These are phyloP conservation scores for Bombyx mori DNA, from an alignment of 1,140 invertebrate species.

Conservation along the genomic window ASM3026992v2 NC_085107.1:9548001-9548500, in stretches of 20 bases:
- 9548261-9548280: conserved; percentile 12
- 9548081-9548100: too few species aligned
- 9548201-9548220: too few species aligned
- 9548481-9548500: not conserved
- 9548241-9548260: conserved; percentile 7
- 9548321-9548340: conserved; percentile 32
- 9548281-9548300: conserved; percentile 2
- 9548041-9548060: too few species aligned
- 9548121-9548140: too few species aligned
- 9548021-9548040: too few species aligned
- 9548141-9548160: too few species aligned
- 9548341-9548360: conserved; percentile 35
- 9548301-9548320: conserved; percentile 4
- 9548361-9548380: conserved; percentile 29
- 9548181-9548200: too few species aligned
- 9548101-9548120: too few species aligned
- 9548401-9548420: not conserved
- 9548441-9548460: not conserved
- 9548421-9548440: conserved; percentile 3
- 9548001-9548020: too few species aligned
- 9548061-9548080: too few species aligned
- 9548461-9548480: not conserved
- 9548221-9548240: too few species aligned
- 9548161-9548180: too few species aligned
- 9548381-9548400: conserved; percentile 15